Conservation (phyloP, 2,888 invertebrate species). For the Trachelus stipa region DNA sequence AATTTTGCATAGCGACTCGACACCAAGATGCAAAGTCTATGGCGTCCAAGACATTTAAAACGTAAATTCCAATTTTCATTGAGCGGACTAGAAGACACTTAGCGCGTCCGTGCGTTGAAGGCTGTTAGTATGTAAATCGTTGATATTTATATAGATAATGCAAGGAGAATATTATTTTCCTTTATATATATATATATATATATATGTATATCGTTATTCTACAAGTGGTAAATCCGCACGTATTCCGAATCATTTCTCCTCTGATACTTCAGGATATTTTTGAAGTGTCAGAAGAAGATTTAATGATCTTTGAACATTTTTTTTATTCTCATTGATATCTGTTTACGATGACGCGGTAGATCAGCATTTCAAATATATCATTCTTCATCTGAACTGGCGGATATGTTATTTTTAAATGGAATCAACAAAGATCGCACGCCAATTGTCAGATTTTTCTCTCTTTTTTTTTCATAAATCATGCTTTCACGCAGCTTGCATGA, state of each 20-base stretch:
- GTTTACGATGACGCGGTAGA: neutral
- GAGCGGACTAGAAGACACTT: neutral
- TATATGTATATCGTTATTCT: constrained; percentile 9
- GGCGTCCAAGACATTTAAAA: constrained; percentile 55
- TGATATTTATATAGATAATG: constrained; percentile 26
- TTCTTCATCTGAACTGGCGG: neutral
- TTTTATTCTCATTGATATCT: too few species aligned
- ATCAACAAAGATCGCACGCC: neutral
- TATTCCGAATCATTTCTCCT: neutral
- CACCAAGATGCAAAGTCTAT: constrained; percentile 52
- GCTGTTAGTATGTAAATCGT: constrained; percentile 26
- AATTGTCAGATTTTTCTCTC: neutral
- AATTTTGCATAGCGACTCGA: constrained; percentile 57
- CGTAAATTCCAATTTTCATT: constrained; percentile 29
- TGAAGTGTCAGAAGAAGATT: neutral
- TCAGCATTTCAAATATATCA: neutral
- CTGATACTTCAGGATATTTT: neutral
- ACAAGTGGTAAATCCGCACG: neutral
- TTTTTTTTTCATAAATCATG: neutral
- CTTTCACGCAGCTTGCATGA: neutral
- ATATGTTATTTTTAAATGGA: neutral
- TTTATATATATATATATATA: constrained; percentile 8
- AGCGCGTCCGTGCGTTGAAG: constrained; percentile 31
- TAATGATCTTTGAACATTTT: neutral
- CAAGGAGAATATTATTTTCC: constrained; percentile 9